These are phyloP conservation scores for Epizoanthus scotinus DNA, from an alignment of 92 coral and sea anemone species.

Conservation along the genomic window DNA sequence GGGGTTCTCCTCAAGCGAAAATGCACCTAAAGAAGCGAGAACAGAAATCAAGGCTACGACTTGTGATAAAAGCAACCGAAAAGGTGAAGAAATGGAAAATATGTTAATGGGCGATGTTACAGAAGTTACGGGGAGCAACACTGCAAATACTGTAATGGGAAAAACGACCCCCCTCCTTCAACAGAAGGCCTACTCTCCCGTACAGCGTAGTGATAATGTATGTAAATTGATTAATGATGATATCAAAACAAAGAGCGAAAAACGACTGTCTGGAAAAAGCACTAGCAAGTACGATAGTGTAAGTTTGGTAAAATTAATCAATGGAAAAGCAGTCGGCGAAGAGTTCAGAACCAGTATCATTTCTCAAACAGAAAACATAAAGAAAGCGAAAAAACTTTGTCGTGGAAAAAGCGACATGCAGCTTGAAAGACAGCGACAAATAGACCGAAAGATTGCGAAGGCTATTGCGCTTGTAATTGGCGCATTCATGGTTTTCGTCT, in stretches of 20 bases:
- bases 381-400: not conserved
- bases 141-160: too few species aligned
- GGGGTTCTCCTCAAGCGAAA: too few species aligned
- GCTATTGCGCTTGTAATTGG: slow-evolving; percentile 62
- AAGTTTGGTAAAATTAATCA: not conserved
- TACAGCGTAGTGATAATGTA: too few species aligned
- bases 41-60: too few species aligned
- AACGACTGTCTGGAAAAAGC: not conserved
- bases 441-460: slow-evolving; percentile 47
- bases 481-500: slow-evolving; percentile 47
- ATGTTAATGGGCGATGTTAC: too few species aligned
- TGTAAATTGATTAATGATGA: too few species aligned
- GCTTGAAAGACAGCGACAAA: slow-evolving; percentile 11
- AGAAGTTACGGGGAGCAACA: too few species aligned
- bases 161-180: too few species aligned
- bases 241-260: not conserved
- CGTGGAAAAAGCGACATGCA: slow-evolving; percentile 6
- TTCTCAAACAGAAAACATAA: not conserved
- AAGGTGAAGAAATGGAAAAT: too few species aligned
- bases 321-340: slow-evolving; percentile 1
- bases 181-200: too few species aligned
- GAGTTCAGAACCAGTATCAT: not conserved
- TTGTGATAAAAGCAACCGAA: too few species aligned
- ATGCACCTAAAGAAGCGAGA: too few species aligned
- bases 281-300: not conserved